Evolutionary conservation across 2,888 invertebrate genomes (phyloP).

Genomic region (Fragum sueziense): DNA sequence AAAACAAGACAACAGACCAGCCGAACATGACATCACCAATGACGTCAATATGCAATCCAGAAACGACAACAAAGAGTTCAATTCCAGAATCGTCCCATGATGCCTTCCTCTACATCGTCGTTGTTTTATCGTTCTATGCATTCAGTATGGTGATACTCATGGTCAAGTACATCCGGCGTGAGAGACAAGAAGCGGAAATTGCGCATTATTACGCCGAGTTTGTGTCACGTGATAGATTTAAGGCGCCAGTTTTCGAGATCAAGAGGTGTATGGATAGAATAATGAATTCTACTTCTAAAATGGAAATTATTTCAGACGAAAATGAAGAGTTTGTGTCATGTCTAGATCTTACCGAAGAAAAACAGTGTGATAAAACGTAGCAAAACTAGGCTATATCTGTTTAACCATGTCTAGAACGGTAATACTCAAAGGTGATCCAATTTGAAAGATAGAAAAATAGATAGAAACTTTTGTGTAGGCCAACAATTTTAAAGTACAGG

Average conservation of each 20-base stretch:
- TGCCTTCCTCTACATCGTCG: constrained; percentile 69
- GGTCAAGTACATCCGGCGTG: constrained; percentile 70
- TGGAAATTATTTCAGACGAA: background rate
- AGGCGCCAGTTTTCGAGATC: constrained; percentile 51
- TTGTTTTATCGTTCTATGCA: constrained; percentile 68
- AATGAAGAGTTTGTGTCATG: constrained; percentile 33
- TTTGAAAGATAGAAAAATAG: too few species aligned
- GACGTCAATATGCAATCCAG: constrained; percentile 2
- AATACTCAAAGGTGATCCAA: too few species aligned
- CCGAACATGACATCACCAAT: background rate
- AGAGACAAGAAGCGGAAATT: constrained; percentile 67
- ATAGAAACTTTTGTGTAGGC: too few species aligned
- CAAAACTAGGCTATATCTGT: too few species aligned
- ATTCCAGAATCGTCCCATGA: constrained; percentile 48
- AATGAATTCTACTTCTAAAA: background rate
- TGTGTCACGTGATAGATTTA: constrained; percentile 66
- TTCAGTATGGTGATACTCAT: constrained; percentile 69
- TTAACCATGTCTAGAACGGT: too few species aligned
- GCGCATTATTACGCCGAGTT: constrained; percentile 65
- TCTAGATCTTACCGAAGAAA: constrained; percentile 8
- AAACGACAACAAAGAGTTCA: background rate
- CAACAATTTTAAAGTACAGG: too few species aligned
- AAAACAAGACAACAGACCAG: background rate
- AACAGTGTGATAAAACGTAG: too few species aligned
- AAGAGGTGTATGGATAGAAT: constrained; percentile 47